phyloP scores from a whole-genome alignment of 2,797 vertebrate species.

The Pyrocephalus nanus region DNA sequence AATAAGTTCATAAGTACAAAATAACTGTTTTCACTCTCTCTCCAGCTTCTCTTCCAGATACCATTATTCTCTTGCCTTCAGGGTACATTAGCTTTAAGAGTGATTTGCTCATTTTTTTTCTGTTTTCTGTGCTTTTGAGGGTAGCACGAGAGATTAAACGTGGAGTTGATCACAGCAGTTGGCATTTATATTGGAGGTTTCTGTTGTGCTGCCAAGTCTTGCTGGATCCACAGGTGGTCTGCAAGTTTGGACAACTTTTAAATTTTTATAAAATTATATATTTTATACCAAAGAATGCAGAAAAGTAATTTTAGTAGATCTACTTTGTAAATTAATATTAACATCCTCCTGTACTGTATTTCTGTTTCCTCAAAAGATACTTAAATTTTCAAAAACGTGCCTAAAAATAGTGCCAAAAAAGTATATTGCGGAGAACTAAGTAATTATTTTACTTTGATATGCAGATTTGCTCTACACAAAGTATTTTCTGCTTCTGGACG shows the following conservation, averaged over 20 bases:
- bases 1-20: background rate
- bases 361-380: background rate
- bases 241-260: background rate
- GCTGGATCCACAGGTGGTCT: background rate
- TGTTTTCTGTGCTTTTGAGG: background rate
- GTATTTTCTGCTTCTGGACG: background rate
- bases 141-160: background rate
- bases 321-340: background rate
- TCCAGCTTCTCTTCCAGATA: background rate
- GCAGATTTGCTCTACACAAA: background rate
- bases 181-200: background rate
- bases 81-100: background rate
- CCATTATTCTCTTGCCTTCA: background rate
- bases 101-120: background rate
- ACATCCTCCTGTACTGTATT: background rate
- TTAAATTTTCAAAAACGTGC: background rate
- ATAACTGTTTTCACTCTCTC: background rate
- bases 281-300: background rate
- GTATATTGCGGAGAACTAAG: background rate
- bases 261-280: background rate
- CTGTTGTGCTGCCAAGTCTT: background rate
- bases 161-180: background rate
- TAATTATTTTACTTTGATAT: background rate
- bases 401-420: background rate
- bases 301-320: background rate